Base-by-base conservation (phyloP, 2,888 invertebrate species). In the Apotomis capreana region DNA sequence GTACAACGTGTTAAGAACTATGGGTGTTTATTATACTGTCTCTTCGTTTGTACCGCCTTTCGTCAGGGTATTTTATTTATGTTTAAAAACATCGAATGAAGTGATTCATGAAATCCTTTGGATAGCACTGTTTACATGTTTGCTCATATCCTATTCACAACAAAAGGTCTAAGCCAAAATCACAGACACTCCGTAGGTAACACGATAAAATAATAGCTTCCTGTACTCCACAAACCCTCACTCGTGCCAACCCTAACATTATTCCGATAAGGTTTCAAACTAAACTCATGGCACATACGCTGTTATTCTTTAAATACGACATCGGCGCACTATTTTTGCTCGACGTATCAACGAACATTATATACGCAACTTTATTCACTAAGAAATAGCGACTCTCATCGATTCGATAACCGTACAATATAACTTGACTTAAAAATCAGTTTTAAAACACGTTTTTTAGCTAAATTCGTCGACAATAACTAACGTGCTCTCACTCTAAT, bases 401-500 rank as follows among this genome's bases (percentile, higher is more conserved):
- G 1, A 15, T 44, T 52, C 0, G 15, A 49, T 9, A 49, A 49
- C 2, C 9, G 3, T 0, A 49, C 49, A 9, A 49, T 10, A 55
- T 57, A 46, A 46, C 46, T 1, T 5, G 8, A 12, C 12, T 62
- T 12, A 10, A 6, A 52, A 71, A 64, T 6, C 13, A 12, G 12
- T 36, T 2, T 10, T 46, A 26, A 13, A 58, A 36, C n/a, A 5
- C 12, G 12, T 5, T 55, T 65, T 57, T 26, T 46, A 65, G 46
- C 15, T n/a, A 52, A 70, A 6, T 5, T 15, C 4, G 15, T 44
- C 57, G 58, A 51, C 44, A 67, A 67, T 52, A 71, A 36, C 26
- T 36, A n/a, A 62, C 71, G 67, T 68, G 37, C 52, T 62, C 62
- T 68, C 67, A 9, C 67, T 68, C 67, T 68, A 57, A 57, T 40